Evolutionary conservation across 2,888 invertebrate genomes (phyloP), one percentile per base, ranked within the genome.

Genomic region (Ectemnius continuus): DNA sequence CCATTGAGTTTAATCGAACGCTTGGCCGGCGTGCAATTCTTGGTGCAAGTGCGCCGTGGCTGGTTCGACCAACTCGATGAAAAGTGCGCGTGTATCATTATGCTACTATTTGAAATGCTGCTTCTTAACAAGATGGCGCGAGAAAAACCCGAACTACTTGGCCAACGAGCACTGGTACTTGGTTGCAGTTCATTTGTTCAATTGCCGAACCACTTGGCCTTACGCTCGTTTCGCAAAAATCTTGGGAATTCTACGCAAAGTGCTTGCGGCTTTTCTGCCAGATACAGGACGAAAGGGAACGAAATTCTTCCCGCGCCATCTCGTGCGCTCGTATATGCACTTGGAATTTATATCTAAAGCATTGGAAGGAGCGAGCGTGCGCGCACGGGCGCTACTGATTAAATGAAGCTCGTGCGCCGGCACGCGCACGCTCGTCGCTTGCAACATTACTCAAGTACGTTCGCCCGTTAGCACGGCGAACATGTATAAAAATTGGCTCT

Each of bases 51-150:
- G 73, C 76, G 26, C 18, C 28, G 4, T 48, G 20, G 16, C 63
- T 59, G 58, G 83, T 88, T 88, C 88, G 86, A 87, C 75, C 84
- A 90, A 90, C 87, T 88, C 90, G 88, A 89, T 90, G 90, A 88
- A 90, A 90, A 90, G 90, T 90, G 89, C 87, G 70, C 74, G 66
- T 57, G 26, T 45, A 71, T 73, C 20, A 45, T 68, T 69, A 59
- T 73, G 59, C 52, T 75, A 69, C 48, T 28, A 61, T 59, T 75
- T 68, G 67, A 75, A 75, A 80, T 78, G 79, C 64, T 75, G 69
- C 60, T 72, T 81, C 72, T 71, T 66, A 71, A 80, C 82, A 75
- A 80, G 76, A 72, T 76, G 82, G 74, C 80, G 82, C 76, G 73
- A 75, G 82, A 76, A 68, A 80, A 80, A 82, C 76, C 71, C 67